Conservation (phyloP, 1,140 invertebrate species). For the Zaprionus camerounensis region DNA sequence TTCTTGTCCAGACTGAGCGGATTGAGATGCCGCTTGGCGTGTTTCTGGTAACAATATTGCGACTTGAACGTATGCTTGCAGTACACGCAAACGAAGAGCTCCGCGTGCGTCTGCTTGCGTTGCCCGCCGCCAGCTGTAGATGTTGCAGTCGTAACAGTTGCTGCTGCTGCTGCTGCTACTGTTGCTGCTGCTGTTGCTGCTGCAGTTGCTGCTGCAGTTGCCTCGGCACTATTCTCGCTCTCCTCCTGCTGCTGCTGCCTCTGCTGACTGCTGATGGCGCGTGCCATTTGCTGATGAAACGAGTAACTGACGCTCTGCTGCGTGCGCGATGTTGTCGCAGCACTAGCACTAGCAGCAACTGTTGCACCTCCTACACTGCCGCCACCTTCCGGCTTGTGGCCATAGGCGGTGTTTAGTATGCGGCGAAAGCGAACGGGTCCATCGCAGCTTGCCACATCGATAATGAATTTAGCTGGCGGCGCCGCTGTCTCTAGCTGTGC, state of each 20-base stretch:
- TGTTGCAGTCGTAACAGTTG: slow-evolving; percentile 3
- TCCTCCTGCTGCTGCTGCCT: slow-evolving; percentile 76
- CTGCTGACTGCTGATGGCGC: slow-evolving; percentile 78
- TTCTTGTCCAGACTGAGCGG: slow-evolving; percentile 84
- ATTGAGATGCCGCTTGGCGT: slow-evolving; percentile 89
- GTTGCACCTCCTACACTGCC: slow-evolving; percentile 15
- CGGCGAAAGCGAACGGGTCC: slow-evolving; percentile 93
- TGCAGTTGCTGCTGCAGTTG: slow-evolving; percentile 10
- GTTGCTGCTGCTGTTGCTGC: slow-evolving; percentile 1
- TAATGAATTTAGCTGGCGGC: slow-evolving; percentile 85
- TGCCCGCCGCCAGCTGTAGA: slow-evolving; percentile 6
- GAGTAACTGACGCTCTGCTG: slow-evolving; percentile 81
- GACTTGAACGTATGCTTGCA: slow-evolving; percentile 93
- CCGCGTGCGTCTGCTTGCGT: slow-evolving; percentile 79
- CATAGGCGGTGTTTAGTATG: slow-evolving; percentile 91
- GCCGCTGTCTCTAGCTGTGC: slow-evolving; percentile 32
- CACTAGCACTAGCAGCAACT: slow-evolving; percentile 26
- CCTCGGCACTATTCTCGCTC: slow-evolving; percentile 68
- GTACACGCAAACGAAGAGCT: slow-evolving; percentile 89
- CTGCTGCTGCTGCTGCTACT: slow-evolving; percentile 4
- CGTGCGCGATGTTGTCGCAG: slow-evolving; percentile 61
- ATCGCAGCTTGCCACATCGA: slow-evolving; percentile 94
- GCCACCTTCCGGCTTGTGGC: slow-evolving; percentile 77
- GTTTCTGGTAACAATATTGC: slow-evolving; percentile 92
- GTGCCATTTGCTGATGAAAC: slow-evolving; percentile 84